Evolutionary conservation across 2,888 invertebrate genomes (phyloP).

Genomic region (Epistrophe grossulariae): DNA sequence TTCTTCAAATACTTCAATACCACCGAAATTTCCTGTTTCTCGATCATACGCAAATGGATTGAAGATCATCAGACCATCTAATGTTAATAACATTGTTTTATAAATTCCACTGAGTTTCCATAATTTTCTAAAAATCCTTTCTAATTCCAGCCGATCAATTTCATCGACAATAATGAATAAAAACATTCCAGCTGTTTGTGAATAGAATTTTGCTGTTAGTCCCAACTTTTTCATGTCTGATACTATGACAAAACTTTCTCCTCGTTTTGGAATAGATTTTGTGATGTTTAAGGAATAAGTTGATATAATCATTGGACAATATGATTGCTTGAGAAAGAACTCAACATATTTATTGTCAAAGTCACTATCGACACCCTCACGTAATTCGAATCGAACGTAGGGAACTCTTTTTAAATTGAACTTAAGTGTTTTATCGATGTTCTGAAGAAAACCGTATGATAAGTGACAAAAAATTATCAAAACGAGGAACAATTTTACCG

Average conservation of each 20-base stretch:
- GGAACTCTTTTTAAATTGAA: constrained; percentile 9
- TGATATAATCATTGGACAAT: constrained; percentile 53
- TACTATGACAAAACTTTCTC: constrained; percentile 78
- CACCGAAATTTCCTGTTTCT: constrained; percentile 76
- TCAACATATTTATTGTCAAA: constrained; percentile 56
- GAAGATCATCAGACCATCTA: constrained; percentile 78
- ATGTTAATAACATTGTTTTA: constrained; percentile 78
- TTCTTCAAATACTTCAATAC: constrained; percentile 76
- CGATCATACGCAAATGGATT: constrained; percentile 78
- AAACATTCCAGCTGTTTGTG: constrained; percentile 77
- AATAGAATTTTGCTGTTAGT: constrained; percentile 67
- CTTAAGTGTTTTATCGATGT: constrained; percentile 16
- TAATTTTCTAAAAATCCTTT: constrained; percentile 76
- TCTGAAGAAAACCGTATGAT: neutral
- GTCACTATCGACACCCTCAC: constrained; percentile 46
- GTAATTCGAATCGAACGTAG: constrained; percentile 44
- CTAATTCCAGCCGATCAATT: constrained; percentile 71
- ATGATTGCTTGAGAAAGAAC: constrained; percentile 44
- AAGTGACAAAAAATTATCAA: neutral
- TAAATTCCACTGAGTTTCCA: constrained; percentile 78
- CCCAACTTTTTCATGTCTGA: constrained; percentile 76
- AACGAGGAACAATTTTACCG: constrained; percentile 8
- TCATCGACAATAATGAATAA: constrained; percentile 78
- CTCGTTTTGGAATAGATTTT: neutral
- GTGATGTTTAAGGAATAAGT: constrained; percentile 35